phyloP scores from a whole-genome alignment of 2,888 invertebrate species.

The Eurytoma californica region DNA sequence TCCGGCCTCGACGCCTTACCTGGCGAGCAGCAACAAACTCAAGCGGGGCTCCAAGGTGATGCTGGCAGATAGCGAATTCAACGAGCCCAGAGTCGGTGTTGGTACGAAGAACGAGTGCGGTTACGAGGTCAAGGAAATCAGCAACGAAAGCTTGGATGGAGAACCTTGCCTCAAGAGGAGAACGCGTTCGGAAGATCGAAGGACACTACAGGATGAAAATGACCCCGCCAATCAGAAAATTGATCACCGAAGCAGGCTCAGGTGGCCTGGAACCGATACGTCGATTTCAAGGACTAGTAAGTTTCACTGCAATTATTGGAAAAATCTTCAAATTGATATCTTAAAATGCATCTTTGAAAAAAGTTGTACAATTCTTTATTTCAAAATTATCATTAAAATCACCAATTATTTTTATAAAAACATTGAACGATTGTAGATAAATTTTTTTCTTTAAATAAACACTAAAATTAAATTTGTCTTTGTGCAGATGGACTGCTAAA shows the following conservation, averaged over 20 bases:
- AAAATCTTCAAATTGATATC: too few relatives aligned
- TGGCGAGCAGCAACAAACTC: constrained; percentile 27
- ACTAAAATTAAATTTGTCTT: background rate
- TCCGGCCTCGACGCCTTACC: background rate
- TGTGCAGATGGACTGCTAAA: constrained; percentile 55
- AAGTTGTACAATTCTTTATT: background rate
- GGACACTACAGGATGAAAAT: constrained; percentile 74
- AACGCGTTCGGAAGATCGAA: constrained; percentile 70
- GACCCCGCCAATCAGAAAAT: constrained; percentile 67
- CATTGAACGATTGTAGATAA: background rate
- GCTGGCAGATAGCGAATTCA: constrained; percentile 47
- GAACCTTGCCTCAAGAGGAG: constrained; percentile 66
- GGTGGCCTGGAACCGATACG: constrained; percentile 63
- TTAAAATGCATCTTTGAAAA: too few relatives aligned
- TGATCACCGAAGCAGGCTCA: constrained; percentile 58
- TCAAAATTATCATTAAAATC: too few relatives aligned
- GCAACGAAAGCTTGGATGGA: constrained; percentile 36
- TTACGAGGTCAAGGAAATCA: constrained; percentile 24
- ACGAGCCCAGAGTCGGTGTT: constrained; percentile 37
- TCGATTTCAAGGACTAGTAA: constrained; percentile 58
- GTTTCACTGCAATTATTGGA: constrained; percentile 3
- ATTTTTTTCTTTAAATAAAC: constrained; percentile 5
- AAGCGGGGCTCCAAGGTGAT: constrained; percentile 49
- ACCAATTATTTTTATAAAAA: too few relatives aligned
- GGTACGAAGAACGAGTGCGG: constrained; percentile 46